Percentiles rank a stretch among this genome's conserved stretches.
Evolutionary conservation across 2,797 vertebrate genomes (phyloP).

Genomic region (Spinus pinus): DNA sequence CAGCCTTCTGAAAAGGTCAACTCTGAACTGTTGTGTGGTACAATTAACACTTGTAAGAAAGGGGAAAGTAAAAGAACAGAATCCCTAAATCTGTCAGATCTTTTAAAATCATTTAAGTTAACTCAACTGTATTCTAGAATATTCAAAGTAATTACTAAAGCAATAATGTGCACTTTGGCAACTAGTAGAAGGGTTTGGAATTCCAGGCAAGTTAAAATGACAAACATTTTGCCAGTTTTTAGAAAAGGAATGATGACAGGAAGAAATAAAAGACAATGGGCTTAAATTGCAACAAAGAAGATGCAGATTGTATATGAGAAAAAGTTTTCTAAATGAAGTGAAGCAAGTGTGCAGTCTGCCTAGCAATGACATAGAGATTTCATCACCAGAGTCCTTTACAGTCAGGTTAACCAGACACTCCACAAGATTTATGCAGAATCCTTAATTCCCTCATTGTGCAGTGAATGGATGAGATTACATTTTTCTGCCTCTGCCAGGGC

Average conservation of each 20-base stretch:
- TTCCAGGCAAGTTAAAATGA: not conserved
- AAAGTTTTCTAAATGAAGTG: not conserved
- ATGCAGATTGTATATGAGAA: not conserved
- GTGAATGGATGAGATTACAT: not conserved
- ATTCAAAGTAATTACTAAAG: not conserved
- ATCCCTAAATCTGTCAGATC: not conserved
- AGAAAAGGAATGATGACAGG: not conserved
- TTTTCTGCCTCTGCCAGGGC: not conserved
- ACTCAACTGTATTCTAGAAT: not conserved
- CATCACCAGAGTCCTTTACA: not conserved
- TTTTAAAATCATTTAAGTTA: not conserved
- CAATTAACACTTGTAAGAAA: not conserved
- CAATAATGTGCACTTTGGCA: not conserved
- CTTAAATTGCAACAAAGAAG: not conserved
- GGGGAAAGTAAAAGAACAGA: not conserved
- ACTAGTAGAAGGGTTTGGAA: not conserved
- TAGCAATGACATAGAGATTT: not conserved
- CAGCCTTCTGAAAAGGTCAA: not conserved
- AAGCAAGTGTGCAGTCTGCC: not conserved
- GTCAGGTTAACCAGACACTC: not conserved
- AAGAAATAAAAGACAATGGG: not conserved
- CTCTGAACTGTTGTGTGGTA: not conserved
- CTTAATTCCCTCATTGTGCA: not conserved
- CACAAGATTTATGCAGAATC: not conserved
- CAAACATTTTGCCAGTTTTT: not conserved